Base-by-base conservation (phyloP, 1,140 invertebrate genomes). In the Bicyclus anynana region DNA sequence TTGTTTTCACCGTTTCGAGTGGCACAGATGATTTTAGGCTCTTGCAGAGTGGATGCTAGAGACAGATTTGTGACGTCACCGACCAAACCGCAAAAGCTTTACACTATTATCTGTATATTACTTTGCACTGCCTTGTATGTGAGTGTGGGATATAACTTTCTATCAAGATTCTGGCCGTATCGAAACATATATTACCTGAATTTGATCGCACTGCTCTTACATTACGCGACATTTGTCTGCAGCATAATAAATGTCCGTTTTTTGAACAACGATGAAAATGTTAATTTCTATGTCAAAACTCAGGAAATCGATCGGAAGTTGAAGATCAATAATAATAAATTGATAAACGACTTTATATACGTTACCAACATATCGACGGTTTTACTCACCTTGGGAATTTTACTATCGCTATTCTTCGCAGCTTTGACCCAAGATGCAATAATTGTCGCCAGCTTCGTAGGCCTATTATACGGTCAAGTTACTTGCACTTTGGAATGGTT, bases 261-360 rank as follows among this genome's bases (percentile, higher is more conserved):
- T 21, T 9, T 69, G 2, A 73, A 74, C 23, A 47, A 53, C 6
- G 50, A 70, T 5, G 23, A 5, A 0, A 84, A 84, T 50, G 47
- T 59, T 1, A 53, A 67, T 18, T 82, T 84, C 29, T 77, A 65
- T 13, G 44, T 82, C 10, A 59, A 72, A 61, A 58, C 79, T 29
- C 77, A 84, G 55, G 53, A 74, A 55, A 72, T 82, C 3, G 77
- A 84, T 44, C 59, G 70, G 12, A 38, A 66, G 18, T 60, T 84
- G 65, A 67, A 67, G 21, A 60, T 80, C 6, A 52, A 75, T 17
- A 49, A 59, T 4, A 72, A 68, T 7, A 50, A 53, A 18, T 14
- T 29, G 10, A 49, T 74, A 1, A 61, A 70, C 26, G 14, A 35
- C 2, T 20, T 65, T 0, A 16, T 69, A 29, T 66, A 59, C 23